phyloP scores from a whole-genome alignment of 2,113 vertebrate genomes.

The Pipra filicauda region DNA sequence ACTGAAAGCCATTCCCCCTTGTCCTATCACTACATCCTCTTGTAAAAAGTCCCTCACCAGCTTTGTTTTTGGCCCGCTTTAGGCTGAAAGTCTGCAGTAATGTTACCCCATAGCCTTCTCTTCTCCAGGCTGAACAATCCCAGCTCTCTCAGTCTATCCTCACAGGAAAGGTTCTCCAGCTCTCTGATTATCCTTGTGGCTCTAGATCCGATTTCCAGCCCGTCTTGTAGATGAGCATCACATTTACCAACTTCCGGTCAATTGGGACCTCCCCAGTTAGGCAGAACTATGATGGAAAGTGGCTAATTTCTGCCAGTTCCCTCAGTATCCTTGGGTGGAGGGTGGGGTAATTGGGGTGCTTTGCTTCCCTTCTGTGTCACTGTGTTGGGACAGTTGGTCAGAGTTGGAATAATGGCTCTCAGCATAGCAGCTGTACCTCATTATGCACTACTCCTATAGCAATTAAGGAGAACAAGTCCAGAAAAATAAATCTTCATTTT shows the following conservation, averaged over 20 bases:
- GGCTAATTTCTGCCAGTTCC: not conserved
- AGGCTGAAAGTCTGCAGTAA: not conserved
- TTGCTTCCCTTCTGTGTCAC: not conserved
- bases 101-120: not conserved
- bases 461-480: not conserved
- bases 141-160: not conserved
- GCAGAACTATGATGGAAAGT: not conserved
- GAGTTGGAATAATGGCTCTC: not conserved
- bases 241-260: not conserved
- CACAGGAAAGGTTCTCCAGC: not conserved
- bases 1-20: not conserved
- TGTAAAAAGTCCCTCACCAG: not conserved
- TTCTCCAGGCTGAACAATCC: not conserved
- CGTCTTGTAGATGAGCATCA: not conserved
- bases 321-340: not conserved
- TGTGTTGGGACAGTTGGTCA: not conserved
- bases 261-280: accelerated
- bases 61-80: not conserved
- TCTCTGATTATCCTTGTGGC: not conserved
- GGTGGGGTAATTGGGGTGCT: not conserved
- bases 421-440: not conserved
- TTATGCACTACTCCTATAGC: not conserved
- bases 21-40: not conserved
- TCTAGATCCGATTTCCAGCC: not conserved
- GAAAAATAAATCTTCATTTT: not conserved